Evolutionary conservation across 2,888 invertebrate genomes (phyloP), one percentile per base, ranked within the genome.

Genomic region (Fabriciana adippe): DNA sequence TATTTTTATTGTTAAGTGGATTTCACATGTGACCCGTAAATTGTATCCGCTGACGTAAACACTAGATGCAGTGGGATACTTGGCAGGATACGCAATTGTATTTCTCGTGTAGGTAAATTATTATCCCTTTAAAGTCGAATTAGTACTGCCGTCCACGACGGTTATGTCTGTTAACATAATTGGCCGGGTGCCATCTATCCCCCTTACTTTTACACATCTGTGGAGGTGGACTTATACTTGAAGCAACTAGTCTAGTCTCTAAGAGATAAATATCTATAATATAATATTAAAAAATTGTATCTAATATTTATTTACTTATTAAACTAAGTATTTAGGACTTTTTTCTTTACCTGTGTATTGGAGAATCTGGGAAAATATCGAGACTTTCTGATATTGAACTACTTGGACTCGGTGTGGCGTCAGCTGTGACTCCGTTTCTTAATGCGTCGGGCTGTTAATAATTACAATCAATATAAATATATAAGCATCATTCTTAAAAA

Each of bases 311-410:
- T 48, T 47, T 59, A 59, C 16, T 59, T 48, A 16, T 16, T 15
- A 16, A 26, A 11, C 31, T 18, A 18, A 41, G 8, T 41, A 35
- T 2, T 48, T 60, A 11, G 2, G 8, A 2, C 57, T 16, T 53
- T 54, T 54, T 66, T 70, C 69, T 66, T 81, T 86, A 96, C 93
- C 97, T 96, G 92, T 96, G 97, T 80, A 96, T 93, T 21, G 97
- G 97, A 74, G 98, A 97, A 80, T 97, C 97, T 57, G 97, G 97
- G 87, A 97, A 98, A 81, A 96, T 94, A 90, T 98, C 98, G 78
- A 97, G 93, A 75, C 97, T 96, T 92, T 98, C 98, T 75, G 97
- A 97, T 66, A 98, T 94, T 75, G 97, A 97, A 82, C 97, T 97
- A 87, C 97, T 96, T 8, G 98, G 98, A 84, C 97, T 97, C 55